Percentiles rank a stretch among this genome's conserved stretches.
Evolutionary conservation across 2,797 vertebrate species (phyloP).

Genomic region (Champsocephalus gunnari): DNA sequence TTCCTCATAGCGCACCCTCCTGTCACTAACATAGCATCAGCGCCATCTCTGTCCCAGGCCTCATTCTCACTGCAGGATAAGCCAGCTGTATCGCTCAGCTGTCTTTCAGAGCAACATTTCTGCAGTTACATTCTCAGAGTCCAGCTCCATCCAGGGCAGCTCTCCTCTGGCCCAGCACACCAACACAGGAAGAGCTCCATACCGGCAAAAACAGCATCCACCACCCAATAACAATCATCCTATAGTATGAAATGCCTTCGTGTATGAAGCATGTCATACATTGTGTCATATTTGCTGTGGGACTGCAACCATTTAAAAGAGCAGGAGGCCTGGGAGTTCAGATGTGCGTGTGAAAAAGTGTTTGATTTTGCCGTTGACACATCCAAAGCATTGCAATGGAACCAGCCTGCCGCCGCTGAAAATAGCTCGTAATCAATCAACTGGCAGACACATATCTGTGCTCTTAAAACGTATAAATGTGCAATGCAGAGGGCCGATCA

Average conservation of each 20-base stretch:
- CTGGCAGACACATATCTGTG: conserved; percentile 83
- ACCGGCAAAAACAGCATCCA: conserved; percentile 21
- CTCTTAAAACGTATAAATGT: conserved; percentile 82
- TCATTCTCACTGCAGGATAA: conserved; percentile 29
- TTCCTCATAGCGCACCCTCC: background rate
- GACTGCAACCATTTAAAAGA: conserved; percentile 7
- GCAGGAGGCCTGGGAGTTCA: conserved; percentile 46
- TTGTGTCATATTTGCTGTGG: conserved; percentile 30
- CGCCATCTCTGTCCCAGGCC: conserved; percentile 8
- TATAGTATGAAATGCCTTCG: conserved; percentile 26
- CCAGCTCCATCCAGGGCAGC: conserved; percentile 30
- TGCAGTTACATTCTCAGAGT: conserved; percentile 26
- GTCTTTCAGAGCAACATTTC: conserved; percentile 41
- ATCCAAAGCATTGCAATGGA: conserved; percentile 71
- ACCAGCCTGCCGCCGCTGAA: conserved; percentile 67
- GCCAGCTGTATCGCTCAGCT: conserved; percentile 29
- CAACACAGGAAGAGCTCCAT: conserved; percentile 25
- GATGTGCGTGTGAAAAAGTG: conserved; percentile 68
- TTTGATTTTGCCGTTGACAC: conserved; percentile 76
- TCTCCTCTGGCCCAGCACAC: conserved; percentile 19
- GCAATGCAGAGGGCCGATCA: conserved; percentile 75
- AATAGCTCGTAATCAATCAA: conserved; percentile 83
- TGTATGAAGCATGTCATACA: conserved; percentile 28
- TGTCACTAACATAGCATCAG: conserved; percentile 10
- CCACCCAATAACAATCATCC: conserved; percentile 24